Base-by-base conservation (phyloP, 2,888 invertebrate species). In the Desoria tigrina region DNA sequence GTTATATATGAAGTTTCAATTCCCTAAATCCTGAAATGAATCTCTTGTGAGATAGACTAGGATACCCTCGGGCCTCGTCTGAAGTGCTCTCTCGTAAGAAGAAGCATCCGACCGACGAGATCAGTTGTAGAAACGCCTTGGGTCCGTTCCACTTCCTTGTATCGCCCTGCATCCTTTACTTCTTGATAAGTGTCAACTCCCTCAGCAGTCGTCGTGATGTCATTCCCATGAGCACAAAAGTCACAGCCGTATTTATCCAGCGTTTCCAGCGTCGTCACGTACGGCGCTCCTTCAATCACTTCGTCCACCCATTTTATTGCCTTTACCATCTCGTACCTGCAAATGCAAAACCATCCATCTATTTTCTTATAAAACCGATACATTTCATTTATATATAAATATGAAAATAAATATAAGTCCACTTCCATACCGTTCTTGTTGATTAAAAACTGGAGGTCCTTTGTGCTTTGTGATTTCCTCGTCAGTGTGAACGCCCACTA, bases 281-380 rank as follows among this genome's bases (percentile, higher is more conserved):
- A 99, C 3, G 99, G 99, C 16, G 96, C 98, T 74, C 90, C 93
- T 82, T 97, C 94, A 2, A 99, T 92, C 50, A 99, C 97, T 82
- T 99, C 96, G 81, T 99, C 98, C 14, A 99, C 99, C 99, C 99
- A 99, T 82, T 99, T 99, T 76, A 99, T 98, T 51, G 94, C 97
- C 75, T 89, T 85, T 16, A 99, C 95, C 97, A 99, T 98, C 84
- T 95, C 94, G 80, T 88, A 89, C 70, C 88, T 84, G n/a, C n/a
- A n/a, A n/a, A n/a, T n/a, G n/a, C 73, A 27, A 28, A 16, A 21
- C 28, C 24, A 26, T 16, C 7, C 39, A 23, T 18, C 42, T 61
- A 37, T 9, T n/a, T n/a, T n/a, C n/a, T n/a, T n/a, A n/a, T n/a
- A n/a, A n/a, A n/a, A n/a, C n/a, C n/a, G 26, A n/a, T 27, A 24